A percentile compares a stretch with the other conserved stretches of the same genome.
Evolutionary conservation across 2,888 invertebrate genomes (phyloP).

Genomic region (Malacosoma neustria): DNA sequence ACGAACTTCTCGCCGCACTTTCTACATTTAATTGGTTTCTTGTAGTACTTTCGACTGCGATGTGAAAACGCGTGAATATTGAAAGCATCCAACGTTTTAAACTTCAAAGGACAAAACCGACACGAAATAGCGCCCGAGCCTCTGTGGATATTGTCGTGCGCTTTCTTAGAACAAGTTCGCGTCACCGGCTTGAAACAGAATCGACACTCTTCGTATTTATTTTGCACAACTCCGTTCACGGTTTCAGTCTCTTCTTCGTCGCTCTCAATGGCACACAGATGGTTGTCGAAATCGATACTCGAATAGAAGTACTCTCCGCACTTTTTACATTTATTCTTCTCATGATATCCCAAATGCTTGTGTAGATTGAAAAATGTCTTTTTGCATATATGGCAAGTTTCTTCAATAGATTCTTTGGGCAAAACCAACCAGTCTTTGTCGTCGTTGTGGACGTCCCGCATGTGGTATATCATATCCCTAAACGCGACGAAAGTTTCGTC

Average conservation of each 20-base stretch:
- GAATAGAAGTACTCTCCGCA: slow-evolving; percentile 65
- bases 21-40: slow-evolving; percentile 58
- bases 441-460: slow-evolving; percentile 58
- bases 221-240: slow-evolving; percentile 19
- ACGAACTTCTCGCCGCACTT: slow-evolving; percentile 58
- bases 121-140: slow-evolving; percentile 64
- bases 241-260: slow-evolving; percentile 41
- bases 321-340: slow-evolving; percentile 63
- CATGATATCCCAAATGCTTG: slow-evolving; percentile 57
- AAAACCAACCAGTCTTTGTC: slow-evolving; percentile 61
- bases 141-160: slow-evolving; percentile 52
- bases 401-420: slow-evolving; percentile 57
- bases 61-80: slow-evolving; percentile 67
- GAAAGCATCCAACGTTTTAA: slow-evolving; percentile 65
- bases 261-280: slow-evolving; percentile 60
- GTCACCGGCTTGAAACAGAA: slow-evolving; percentile 68
- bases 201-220: slow-evolving; percentile 53
- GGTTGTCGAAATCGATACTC: slow-evolving; percentile 48
- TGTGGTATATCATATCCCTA: slow-evolving; percentile 67
- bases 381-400: slow-evolving; percentile 55
- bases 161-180: slow-evolving; percentile 38
- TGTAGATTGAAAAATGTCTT: slow-evolving; percentile 61
- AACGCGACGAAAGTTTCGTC: slow-evolving; percentile 72
- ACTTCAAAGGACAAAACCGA: slow-evolving; percentile 60
- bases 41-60: slow-evolving; percentile 58